Conservation (phyloP, 2,888 invertebrate genomes). For the Tanypteryx hageni region DNA sequence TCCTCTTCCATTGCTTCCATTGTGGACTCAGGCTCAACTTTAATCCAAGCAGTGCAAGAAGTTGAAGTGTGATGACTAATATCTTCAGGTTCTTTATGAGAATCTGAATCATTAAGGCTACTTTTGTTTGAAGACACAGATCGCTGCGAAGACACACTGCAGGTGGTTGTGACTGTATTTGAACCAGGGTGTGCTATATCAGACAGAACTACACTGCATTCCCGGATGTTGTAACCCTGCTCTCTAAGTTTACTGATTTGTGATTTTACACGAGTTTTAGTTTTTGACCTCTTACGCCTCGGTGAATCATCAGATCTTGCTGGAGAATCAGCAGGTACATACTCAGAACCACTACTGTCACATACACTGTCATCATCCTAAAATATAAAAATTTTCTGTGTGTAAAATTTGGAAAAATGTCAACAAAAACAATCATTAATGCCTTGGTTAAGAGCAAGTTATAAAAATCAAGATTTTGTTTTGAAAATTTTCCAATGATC, state of each 20-base stretch:
- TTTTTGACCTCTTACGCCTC: neutral
- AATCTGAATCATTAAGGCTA: conserved; percentile 18
- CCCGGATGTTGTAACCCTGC: conserved; percentile 7
- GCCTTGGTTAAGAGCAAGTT: too few relatives aligned
- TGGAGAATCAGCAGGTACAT: conserved; percentile 43
- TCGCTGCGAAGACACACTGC: conserved; percentile 23
- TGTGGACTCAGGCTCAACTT: conserved; percentile 36
- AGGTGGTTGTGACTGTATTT: conserved; percentile 33
- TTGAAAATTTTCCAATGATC: too few relatives aligned
- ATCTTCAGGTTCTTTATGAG: neutral
- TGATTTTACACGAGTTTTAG: neutral
- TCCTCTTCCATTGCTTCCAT: conserved; percentile 27
- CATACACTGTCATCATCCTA: conserved; percentile 26
- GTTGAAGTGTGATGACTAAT: conserved; percentile 21
- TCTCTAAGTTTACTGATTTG: neutral
- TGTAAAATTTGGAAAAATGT: too few relatives aligned
- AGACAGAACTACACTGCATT: conserved; percentile 47
- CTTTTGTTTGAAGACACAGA: conserved; percentile 6
- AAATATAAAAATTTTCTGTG: too few relatives aligned
- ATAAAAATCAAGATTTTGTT: too few relatives aligned
- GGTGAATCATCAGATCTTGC: conserved; percentile 49
- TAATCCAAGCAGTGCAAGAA: conserved; percentile 48
- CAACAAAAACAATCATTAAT: too few relatives aligned
- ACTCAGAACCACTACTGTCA: conserved; percentile 49
- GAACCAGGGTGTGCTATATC: conserved; percentile 36